Evolutionary conservation across 2,797 vertebrate genomes (phyloP).

Genomic region (Mormyrus hasselquistii): DNA sequence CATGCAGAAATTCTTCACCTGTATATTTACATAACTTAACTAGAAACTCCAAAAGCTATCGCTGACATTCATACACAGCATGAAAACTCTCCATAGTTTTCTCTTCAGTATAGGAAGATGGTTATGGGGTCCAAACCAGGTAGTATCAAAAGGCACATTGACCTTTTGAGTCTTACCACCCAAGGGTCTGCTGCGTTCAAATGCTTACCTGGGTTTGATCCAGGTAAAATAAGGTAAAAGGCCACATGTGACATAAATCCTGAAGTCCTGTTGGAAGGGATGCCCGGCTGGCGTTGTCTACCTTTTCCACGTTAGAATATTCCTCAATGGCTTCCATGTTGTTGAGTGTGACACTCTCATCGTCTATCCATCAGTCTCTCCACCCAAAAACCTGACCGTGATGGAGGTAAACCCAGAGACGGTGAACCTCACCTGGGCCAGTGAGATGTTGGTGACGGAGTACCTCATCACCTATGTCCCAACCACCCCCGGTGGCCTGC

Average conservation of each 20-base stretch:
- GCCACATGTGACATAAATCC: not conserved
- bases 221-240: not conserved
- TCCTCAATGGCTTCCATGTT: not conserved
- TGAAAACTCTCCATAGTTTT: not conserved
- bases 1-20: not conserved
- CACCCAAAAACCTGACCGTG: constrained; percentile 77
- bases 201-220: not conserved
- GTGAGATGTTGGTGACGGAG: constrained; percentile 80
- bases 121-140: not conserved
- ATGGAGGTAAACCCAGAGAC: constrained; percentile 73
- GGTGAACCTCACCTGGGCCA: constrained; percentile 81
- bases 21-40: not conserved
- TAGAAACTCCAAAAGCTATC: not conserved
- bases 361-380: constrained; percentile 67
- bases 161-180: not conserved
- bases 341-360: not conserved
- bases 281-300: not conserved
- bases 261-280: not conserved
- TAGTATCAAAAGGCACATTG: not conserved
- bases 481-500: constrained; percentile 71
- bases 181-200: not conserved
- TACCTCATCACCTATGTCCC: constrained; percentile 80
- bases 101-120: not conserved
- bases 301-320: not conserved
- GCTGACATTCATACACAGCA: not conserved